Conservation (phyloP, 1,140 invertebrate species). For the Drosophila trapezifrons region DNA sequence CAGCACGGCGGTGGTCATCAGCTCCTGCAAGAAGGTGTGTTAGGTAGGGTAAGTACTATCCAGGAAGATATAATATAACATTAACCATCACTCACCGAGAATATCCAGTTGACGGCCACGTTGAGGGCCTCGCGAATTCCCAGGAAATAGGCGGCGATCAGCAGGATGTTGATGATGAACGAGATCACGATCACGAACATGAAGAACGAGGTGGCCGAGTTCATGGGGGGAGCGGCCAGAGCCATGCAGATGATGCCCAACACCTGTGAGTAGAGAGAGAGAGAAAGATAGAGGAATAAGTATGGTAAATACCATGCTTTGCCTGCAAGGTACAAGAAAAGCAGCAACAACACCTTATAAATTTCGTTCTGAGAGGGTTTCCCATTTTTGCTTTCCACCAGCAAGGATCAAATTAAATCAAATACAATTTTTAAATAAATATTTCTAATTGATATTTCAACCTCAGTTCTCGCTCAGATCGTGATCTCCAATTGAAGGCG, state of each 20-base stretch:
- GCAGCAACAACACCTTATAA: no score
- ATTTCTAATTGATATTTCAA: no score
- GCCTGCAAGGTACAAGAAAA: no score
- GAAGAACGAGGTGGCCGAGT: slow-evolving; percentile 90
- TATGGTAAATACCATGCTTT: background rate
- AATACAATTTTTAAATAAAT: no score
- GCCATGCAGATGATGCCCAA: slow-evolving; percentile 93
- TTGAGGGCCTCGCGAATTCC: slow-evolving; percentile 91
- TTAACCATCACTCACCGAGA: slow-evolving; percentile 88
- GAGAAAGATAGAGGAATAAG: background rate
- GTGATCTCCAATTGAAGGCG: slow-evolving; percentile 42
- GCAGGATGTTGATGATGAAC: slow-evolving; percentile 92
- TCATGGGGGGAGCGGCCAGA: slow-evolving; percentile 87
- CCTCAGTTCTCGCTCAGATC: background rate
- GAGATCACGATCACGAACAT: slow-evolving; percentile 91
- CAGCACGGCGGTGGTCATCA: slow-evolving; percentile 89
- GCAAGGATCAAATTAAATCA: no score
- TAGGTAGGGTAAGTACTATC: background rate
- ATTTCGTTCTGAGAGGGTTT: no score
- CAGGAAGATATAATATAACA: no score
- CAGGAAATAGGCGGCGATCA: slow-evolving; percentile 91
- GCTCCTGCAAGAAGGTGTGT: slow-evolving; percentile 87
- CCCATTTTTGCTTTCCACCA: no score
- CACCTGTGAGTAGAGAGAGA: slow-evolving; percentile 86
- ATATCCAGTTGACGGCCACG: slow-evolving; percentile 92